These are phyloP conservation scores for Cyprinodon diabolis DNA, from an alignment of 2,797 vertebrate species.

Conservation along the genomic window DNA sequence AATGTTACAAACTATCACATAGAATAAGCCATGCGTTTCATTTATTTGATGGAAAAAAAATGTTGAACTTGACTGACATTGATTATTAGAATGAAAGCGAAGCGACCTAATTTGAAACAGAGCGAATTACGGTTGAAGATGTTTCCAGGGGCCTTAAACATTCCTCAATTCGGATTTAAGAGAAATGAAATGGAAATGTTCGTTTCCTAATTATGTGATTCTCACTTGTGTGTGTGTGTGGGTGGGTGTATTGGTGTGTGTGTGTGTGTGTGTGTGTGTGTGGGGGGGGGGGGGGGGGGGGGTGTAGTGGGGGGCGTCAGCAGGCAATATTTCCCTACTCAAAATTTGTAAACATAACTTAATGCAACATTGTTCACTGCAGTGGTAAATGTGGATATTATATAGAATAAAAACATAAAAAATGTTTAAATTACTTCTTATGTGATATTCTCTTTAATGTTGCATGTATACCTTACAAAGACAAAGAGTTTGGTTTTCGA, in stretches of 20 bases:
- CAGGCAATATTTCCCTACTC: background rate
- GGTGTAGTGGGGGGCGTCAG: background rate
- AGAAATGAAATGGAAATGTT: background rate
- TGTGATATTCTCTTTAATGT: background rate
- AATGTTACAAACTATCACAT: background rate
- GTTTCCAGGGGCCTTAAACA: background rate
- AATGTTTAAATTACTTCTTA: background rate
- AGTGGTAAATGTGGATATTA: background rate
- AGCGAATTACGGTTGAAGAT: background rate
- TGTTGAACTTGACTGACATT: constrained; percentile 41
- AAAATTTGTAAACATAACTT: background rate
- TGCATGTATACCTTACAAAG: background rate
- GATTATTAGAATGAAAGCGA: background rate
- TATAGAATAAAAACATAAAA: background rate
- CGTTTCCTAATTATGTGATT: constrained; percentile 1
- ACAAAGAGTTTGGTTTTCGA: background rate
- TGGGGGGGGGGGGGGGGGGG: constrained; percentile 3
- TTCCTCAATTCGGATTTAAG: background rate
- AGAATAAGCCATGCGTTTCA: background rate
- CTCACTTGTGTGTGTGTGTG: background rate
- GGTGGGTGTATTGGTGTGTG: background rate
- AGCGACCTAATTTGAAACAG: background rate
- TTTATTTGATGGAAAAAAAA: background rate
- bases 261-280: constrained; percentile 5
- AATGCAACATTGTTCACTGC: background rate